Conservation (phyloP, 2,797 vertebrate genomes). For the Tangara arthus region DNA sequence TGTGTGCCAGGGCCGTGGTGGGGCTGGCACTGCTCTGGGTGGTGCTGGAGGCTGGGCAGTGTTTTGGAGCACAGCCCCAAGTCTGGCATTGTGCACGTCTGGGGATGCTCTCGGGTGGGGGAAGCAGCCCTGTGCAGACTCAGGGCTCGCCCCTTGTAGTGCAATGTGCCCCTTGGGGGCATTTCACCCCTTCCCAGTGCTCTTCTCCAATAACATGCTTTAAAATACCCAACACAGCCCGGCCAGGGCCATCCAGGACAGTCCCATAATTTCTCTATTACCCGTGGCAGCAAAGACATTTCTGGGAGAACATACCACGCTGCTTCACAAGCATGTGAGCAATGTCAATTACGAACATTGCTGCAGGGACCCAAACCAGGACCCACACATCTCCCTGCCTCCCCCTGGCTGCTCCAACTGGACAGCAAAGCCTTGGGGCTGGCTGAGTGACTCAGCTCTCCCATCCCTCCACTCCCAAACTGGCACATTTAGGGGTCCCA, state of each 20-base stretch:
- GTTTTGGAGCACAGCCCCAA: not conserved
- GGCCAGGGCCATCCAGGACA: fast-evolving
- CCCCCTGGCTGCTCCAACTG: fast-evolving
- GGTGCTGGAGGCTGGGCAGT: not conserved
- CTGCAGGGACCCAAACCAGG: not conserved
- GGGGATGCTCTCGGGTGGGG: fast-evolving
- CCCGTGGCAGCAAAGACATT: not conserved
- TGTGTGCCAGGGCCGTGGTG: not conserved
- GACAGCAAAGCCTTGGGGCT: not conserved
- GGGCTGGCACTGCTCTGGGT: not conserved
- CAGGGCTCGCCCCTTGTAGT: not conserved
- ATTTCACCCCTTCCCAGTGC: not conserved
- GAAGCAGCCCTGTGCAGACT: not conserved
- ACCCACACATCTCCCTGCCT: not conserved
- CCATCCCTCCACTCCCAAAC: not conserved
- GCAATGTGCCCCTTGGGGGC: not conserved
- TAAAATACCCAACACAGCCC: not conserved
- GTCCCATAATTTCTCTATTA: not conserved
- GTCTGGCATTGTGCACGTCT: fast-evolving
- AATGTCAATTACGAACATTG: not conserved
- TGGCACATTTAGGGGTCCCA: not conserved
- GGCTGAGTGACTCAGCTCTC: not conserved
- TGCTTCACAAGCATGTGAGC: not conserved
- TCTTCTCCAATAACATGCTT: not conserved
- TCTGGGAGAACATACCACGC: fast-evolving